Evolutionary conservation across 2,113 vertebrate genomes (phyloP), one percentile per base, ranked within the genome.

Genomic region (Sander vitreus): DNA sequence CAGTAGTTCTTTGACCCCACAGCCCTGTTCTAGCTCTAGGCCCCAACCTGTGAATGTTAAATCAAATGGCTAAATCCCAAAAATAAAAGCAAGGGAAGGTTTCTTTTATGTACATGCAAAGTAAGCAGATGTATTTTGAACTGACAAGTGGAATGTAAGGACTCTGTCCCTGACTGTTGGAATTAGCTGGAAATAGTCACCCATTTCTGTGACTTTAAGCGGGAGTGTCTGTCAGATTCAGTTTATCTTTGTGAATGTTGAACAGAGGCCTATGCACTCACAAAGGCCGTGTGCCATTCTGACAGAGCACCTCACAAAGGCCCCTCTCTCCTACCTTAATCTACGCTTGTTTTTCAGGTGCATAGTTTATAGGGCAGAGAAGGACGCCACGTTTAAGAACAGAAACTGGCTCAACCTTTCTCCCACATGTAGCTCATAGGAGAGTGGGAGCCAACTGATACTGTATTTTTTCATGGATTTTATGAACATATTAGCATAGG

Each of bases 121-220:
- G 68, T 78, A 66, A 91, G 76, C 82, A 88, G 68, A 88, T 82
- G 69, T 91, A 80, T 90, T 87, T 92, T 83, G 80, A 93, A 93
- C 90, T 89, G 92, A 93, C 93, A 53, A 77, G 87, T 87, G 84
- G 93, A 94, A 94, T 94, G 93, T 94, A 94, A 87, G 66, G 81
- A 88, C 79, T 74, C 81, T 83, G 85, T 81, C 71, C 72, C 70
- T 59, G 80, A 70, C 73, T 81, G 63, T 76, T 27, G 76, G 63
- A 70, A 65, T 69, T 60, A 47, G 81, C 73, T 58, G 55, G 71
- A 81, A 70, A 39, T 68, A 39, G 59, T 69, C 13, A 13, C 59
- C 70, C 39, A 63, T 79, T 81, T 77, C 70, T 70, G 13, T 55
- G 78, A 30, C 66, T 67, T 63, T 47, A 76, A 51, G 73, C 18